Evolutionary conservation across 2,888 invertebrate species (phyloP).

Genomic region (Rhagonycha lutea): DNA sequence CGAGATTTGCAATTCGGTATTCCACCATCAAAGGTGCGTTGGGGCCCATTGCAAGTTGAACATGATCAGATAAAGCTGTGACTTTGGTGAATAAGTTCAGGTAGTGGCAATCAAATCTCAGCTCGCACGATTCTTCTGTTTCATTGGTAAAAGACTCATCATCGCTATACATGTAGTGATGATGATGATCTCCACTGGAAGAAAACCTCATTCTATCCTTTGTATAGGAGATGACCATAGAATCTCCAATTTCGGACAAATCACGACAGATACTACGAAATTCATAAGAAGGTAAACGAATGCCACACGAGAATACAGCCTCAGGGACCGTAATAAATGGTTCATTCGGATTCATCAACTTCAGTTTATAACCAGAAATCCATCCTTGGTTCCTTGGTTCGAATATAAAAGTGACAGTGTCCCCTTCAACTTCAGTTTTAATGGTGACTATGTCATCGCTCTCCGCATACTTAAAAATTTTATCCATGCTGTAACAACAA

Average conservation of each 20-base stretch:
- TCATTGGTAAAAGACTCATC: slow-evolving; percentile 94
- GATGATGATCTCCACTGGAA: slow-evolving; percentile 88
- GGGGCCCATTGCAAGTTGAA: slow-evolving; percentile 91
- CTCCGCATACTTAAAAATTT: slow-evolving; percentile 95
- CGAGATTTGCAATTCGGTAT: slow-evolving; percentile 93
- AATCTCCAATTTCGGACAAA: slow-evolving; percentile 97
- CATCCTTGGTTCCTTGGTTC: slow-evolving; percentile 96
- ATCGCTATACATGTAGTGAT: slow-evolving; percentile 90
- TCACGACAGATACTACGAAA: slow-evolving; percentile 97
- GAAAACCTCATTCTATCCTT: slow-evolving; percentile 97
- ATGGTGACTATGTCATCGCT: slow-evolving; percentile 96
- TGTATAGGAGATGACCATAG: slow-evolving; percentile 93
- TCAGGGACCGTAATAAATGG: slow-evolving; percentile 98
- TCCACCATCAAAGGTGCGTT: slow-evolving; percentile 97
- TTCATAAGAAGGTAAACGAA: slow-evolving; percentile 93
- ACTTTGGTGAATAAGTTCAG: slow-evolving; percentile 98
- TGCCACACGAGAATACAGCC: slow-evolving; percentile 95
- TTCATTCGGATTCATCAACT: slow-evolving; percentile 97
- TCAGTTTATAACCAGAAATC: slow-evolving; percentile 97
- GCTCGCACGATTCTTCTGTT: slow-evolving; percentile 95
- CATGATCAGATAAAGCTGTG: slow-evolving; percentile 85
- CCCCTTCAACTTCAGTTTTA: slow-evolving; percentile 95
- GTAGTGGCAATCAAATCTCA: slow-evolving; percentile 96
- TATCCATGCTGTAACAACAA: slow-evolving; percentile 77
- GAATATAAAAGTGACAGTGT: slow-evolving; percentile 94